phyloP scores from a whole-genome alignment of 1,140 invertebrate genomes.

The Telenomus remus region DNA sequence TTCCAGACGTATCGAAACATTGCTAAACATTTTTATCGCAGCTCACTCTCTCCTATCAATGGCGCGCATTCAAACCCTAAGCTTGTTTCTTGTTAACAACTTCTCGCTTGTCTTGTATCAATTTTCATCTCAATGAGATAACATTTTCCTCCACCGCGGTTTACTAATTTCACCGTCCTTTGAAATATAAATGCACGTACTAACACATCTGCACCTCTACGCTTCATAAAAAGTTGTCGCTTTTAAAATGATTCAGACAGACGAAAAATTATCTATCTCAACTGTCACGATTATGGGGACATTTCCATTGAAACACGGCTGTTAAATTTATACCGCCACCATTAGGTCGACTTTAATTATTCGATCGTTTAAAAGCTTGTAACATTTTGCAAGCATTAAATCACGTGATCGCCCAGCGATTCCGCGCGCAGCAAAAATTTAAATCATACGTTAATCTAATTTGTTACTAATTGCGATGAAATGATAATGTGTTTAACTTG shows the following conservation, averaged over 20 bases:
- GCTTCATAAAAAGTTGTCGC: too few relatives aligned
- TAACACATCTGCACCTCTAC: too few relatives aligned
- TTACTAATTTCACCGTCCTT: too few relatives aligned
- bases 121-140: constrained; percentile 1
- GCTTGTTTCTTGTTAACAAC: constrained; percentile 18
- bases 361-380: constrained; percentile 13
- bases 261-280: too few relatives aligned
- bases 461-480: constrained; percentile 48
- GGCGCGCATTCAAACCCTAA: constrained; percentile 6
- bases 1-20: constrained; percentile 15
- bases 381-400: constrained; percentile 15
- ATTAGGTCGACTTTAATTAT: constrained; percentile 11
- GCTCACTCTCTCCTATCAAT: constrained; percentile 21
- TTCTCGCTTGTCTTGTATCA: constrained; percentile 23
- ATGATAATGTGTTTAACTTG: constrained; percentile 53
- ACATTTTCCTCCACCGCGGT: too few relatives aligned
- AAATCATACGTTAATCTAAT: constrained; percentile 49
- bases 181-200: too few relatives aligned
- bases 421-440: constrained; percentile 43
- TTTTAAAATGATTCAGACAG: too few relatives aligned
- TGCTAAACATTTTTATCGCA: constrained; percentile 20
- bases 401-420: constrained; percentile 35
- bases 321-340: too few relatives aligned
- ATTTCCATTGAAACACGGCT: too few relatives aligned
- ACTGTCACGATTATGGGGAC: too few relatives aligned